Percentiles rank a stretch among this genome's conserved stretches.
phyloP scores from a whole-genome alignment of 2,113 vertebrate species.

The Chaenocephalus aceratus region DNA sequence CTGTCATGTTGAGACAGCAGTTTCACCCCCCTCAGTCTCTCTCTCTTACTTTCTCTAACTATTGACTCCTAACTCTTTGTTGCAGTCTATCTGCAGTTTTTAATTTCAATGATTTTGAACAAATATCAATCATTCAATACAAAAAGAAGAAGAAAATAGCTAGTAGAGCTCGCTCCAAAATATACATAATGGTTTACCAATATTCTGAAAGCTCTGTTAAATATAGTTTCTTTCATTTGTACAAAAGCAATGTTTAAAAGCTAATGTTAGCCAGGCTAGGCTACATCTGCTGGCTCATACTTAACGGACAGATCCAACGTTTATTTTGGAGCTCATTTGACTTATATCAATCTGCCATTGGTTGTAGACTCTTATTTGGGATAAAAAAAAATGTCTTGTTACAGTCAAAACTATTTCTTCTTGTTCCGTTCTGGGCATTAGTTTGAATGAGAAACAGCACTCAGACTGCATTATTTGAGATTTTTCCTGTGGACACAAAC shows the following conservation, averaged over 20 bases:
- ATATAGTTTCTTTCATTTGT: not conserved
- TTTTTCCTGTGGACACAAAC: conserved; percentile 19
- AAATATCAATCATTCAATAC: not conserved
- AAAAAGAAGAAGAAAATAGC: not conserved
- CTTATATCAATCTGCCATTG: not conserved
- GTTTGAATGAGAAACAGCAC: not conserved
- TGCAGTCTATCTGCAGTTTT: not conserved
- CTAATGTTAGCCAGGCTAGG: not conserved
- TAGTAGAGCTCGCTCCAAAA: not conserved
- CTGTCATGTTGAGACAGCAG: not conserved
- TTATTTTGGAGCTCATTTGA: no score
- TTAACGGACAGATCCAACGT: no score
- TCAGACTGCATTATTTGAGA: not conserved
- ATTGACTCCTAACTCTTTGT: not conserved
- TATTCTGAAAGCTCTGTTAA: no score
- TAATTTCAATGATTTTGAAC: not conserved
- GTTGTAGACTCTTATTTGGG: not conserved
- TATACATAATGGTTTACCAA: not conserved
- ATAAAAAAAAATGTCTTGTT: not conserved
- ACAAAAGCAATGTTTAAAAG: not conserved
- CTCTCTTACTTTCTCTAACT: not conserved
- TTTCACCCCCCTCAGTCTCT: not conserved
- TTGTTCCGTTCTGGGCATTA: not conserved
- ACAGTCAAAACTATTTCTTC: not conserved
- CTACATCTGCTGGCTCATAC: not conserved